These are phyloP conservation scores for Spatulosminthurus flaviceps DNA, from an alignment of 2,888 invertebrate genomes.

Conservation along the genomic window DNA sequence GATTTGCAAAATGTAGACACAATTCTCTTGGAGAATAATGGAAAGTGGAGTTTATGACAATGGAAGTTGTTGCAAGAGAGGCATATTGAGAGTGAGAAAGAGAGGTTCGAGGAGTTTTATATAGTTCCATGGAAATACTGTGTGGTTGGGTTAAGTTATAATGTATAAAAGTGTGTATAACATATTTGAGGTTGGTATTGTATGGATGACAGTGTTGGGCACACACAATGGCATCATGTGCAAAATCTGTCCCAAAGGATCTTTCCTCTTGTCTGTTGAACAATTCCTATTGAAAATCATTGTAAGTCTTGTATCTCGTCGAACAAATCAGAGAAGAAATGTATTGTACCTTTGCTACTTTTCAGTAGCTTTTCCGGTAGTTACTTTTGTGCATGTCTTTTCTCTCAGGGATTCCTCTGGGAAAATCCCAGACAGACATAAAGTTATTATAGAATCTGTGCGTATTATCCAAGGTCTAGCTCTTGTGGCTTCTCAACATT, in stretches of 20 bases:
- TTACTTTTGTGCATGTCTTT: conserved; percentile 25
- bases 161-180: too few relatives aligned
- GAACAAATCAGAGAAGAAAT: conserved; percentile 51
- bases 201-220: background rate
- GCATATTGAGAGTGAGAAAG: too few relatives aligned
- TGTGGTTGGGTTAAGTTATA: too few relatives aligned
- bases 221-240: conserved; percentile 44
- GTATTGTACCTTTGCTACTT: conserved; percentile 39
- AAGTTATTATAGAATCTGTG: conserved; percentile 29
- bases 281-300: conserved; percentile 51
- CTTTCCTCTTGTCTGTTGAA: conserved; percentile 53
- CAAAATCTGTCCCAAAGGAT: conserved; percentile 60
- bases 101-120: too few relatives aligned
- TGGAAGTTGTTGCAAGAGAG: background rate
- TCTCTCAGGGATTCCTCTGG: conserved; percentile 35
- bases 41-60: background rate
- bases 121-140: too few relatives aligned
- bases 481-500: conserved; percentile 26
- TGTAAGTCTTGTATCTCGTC: conserved; percentile 43
- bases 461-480: conserved; percentile 21
- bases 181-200: too few relatives aligned
- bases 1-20: background rate
- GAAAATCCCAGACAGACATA: conserved; percentile 32
- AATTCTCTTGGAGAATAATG: background rate
- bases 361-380: conserved; percentile 34